phyloP scores from a whole-genome alignment of 2,113 vertebrate species.

The Heterochromis multidens region DNA sequence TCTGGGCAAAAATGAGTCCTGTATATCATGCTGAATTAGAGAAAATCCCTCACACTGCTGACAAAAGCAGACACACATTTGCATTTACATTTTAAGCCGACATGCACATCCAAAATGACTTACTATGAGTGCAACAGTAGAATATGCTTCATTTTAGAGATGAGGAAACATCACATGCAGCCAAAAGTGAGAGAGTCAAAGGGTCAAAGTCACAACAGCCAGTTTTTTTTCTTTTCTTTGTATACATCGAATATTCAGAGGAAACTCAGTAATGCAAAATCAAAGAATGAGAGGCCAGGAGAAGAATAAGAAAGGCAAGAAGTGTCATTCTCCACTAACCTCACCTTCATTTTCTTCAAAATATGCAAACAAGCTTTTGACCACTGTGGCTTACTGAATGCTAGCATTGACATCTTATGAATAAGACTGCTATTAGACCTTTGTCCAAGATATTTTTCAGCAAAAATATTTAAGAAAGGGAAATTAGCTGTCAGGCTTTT shows the following conservation, averaged over 20 bases:
- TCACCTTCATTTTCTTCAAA: not conserved
- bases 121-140: not conserved
- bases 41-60: slow-evolving; percentile 60
- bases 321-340: not conserved
- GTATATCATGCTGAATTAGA: slow-evolving; percentile 61
- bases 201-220: slow-evolving; percentile 11
- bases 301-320: not conserved
- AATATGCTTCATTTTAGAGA: not conserved
- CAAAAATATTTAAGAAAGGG: not conserved
- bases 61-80: slow-evolving; percentile 54
- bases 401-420: not conserved
- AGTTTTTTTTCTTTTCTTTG: not conserved
- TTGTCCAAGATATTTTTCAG: not conserved
- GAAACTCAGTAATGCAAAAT: not conserved
- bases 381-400: not conserved
- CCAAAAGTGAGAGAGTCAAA: not conserved
- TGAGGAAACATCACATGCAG: not conserved
- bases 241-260: not conserved
- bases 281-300: not conserved
- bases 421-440: not conserved
- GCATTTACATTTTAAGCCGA: slow-evolving; percentile 59
- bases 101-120: slow-evolving; percentile 20
- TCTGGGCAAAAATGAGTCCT: slow-evolving; percentile 50
- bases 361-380: not conserved
- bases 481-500: not conserved